Percentiles rank a stretch among this genome's conserved stretches.
phyloP scores from a whole-genome alignment of 2,888 invertebrate species.

The Sialis fuliginosa region DNA sequence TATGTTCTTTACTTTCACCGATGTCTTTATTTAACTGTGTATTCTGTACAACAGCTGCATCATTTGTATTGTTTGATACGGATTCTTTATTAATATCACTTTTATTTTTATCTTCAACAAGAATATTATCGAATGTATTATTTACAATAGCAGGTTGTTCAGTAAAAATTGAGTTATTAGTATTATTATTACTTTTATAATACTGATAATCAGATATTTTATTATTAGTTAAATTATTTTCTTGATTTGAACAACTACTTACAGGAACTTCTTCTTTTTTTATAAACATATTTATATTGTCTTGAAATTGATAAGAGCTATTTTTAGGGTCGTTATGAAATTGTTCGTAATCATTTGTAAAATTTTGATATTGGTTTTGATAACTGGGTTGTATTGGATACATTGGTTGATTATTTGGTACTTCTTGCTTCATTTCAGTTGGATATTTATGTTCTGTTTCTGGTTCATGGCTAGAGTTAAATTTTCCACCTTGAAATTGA shows the following conservation, averaged over 20 bases:
- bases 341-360: not conserved
- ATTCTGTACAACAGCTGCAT: not conserved
- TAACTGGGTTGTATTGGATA: too few species aligned
- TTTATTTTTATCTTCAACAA: not conserved
- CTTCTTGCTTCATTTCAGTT: constrained; percentile 6
- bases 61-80: not conserved
- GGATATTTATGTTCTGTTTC: constrained; percentile 3
- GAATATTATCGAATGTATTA: not conserved
- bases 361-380: not conserved
- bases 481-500: constrained; percentile 26
- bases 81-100: not conserved
- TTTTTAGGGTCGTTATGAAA: constrained; percentile 5
- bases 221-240: too few species aligned
- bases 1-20: not conserved
- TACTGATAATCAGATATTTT: too few species aligned
- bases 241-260: too few species aligned
- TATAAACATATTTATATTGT: not conserved
- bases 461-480: constrained; percentile 6
- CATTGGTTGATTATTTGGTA: too few species aligned
- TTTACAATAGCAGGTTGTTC: not conserved
- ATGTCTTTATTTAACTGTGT: not conserved
- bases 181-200: too few species aligned
- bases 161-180: too few species aligned
- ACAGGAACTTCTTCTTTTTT: too few species aligned
- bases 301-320: not conserved